Conservation (phyloP, 1,140 invertebrate species). For the Drosophila trapezifrons region DNA sequence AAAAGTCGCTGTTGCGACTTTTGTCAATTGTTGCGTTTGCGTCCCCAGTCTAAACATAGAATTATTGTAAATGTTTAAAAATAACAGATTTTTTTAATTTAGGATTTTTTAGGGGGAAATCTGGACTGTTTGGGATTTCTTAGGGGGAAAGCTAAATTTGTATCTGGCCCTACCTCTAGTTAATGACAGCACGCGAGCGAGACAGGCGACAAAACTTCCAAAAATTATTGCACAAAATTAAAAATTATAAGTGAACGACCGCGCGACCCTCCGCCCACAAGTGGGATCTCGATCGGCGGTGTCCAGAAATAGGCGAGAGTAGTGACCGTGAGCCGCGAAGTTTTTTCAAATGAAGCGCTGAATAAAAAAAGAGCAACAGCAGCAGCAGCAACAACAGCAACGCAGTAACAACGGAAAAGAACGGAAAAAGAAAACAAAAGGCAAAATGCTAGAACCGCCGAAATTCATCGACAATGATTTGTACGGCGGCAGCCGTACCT, state of each 20-base stretch:
- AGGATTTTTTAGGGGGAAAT: no score
- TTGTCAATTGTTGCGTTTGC: no score
- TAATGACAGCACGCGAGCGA: conserved; percentile 25
- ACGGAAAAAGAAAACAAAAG: conserved; percentile 23
- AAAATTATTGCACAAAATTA: conserved; percentile 67
- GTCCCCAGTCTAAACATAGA: no score
- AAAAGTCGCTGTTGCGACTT: no score
- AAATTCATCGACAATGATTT: conserved; percentile 75
- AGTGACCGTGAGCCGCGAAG: conserved; percentile 33
- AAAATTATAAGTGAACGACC: conserved; percentile 36
- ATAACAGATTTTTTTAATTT: no score
- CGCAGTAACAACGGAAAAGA: conserved; percentile 28
- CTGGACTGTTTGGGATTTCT: no score
- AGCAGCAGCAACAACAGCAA: conserved; percentile 10
- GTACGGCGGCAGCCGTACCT: conserved; percentile 87
- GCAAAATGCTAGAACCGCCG: conserved; percentile 78
- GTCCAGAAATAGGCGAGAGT: neutral
- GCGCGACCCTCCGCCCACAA: neutral
- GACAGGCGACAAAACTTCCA: conserved; percentile 16
- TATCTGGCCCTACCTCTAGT: neutral
- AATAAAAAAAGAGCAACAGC: conserved; percentile 25
- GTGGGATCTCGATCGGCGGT: conserved; percentile 18
- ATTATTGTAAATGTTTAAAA: no score
- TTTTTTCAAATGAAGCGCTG: conserved; percentile 63
- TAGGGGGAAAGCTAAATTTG: no score